Evolutionary conservation across 37 sponge, comb jelly and placozoan genomes (phyloP).

Genomic region (Diacarnus erythraeanus): DNA sequence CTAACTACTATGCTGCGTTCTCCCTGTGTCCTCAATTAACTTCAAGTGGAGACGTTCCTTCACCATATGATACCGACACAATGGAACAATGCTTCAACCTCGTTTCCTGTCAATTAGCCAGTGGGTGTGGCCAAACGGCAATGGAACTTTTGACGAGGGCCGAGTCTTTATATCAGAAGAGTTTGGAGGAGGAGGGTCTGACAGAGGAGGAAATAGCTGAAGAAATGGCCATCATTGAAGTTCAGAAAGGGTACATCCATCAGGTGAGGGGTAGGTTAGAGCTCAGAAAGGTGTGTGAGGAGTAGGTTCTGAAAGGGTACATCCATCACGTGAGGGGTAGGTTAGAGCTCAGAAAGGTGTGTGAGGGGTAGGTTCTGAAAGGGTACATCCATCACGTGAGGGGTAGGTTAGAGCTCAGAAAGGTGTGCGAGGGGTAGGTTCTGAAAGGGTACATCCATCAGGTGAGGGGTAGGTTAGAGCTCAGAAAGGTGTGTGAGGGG

Average conservation of each 20-base stretch:
- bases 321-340: too few species aligned
- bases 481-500: too few species aligned
- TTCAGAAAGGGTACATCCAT: slow-evolving; percentile 67
- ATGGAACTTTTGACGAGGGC: slow-evolving; percentile 36
- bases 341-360: too few species aligned
- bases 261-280: slow-evolving; percentile 38
- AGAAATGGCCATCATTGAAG: slow-evolving; percentile 61
- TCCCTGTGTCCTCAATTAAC: slow-evolving; percentile 8
- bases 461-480: too few species aligned
- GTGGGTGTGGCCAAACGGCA: slow-evolving; percentile 31
- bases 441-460: too few species aligned
- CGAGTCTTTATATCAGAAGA: slow-evolving; percentile 27
- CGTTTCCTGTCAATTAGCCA: slow-evolving; percentile 55
- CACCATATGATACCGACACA: slow-evolving; percentile 28
- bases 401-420: too few species aligned
- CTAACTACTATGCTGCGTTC: slow-evolving; percentile 74
- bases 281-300: too few species aligned
- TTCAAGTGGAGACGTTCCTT: not conserved
- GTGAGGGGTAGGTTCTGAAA: too few species aligned
- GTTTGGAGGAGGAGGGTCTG: slow-evolving; percentile 49
- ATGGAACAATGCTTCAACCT: slow-evolving; percentile 91
- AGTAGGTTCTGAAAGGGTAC: too few species aligned
- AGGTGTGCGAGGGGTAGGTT: too few species aligned
- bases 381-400: too few species aligned
- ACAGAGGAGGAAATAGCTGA: slow-evolving; percentile 79